Evolutionary conservation across 2,797 vertebrate genomes (phyloP).

Genomic region (Thunnus albacares): DNA sequence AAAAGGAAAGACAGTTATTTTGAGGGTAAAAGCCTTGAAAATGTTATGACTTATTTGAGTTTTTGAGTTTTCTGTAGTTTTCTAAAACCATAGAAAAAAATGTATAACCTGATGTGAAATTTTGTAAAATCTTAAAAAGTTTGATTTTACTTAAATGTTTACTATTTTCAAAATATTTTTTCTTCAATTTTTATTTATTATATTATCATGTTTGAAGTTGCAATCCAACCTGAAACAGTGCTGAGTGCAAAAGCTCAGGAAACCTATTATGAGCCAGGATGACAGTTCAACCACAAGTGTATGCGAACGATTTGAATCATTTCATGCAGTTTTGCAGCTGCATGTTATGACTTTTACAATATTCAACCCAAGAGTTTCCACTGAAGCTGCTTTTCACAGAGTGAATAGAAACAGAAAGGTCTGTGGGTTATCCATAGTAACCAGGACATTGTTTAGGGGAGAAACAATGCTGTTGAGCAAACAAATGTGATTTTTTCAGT

Average conservation of each 20-base stretch:
- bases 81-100: too few species aligned
- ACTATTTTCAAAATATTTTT: not conserved
- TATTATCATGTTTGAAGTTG: not conserved
- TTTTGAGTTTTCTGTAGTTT: too few species aligned
- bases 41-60: not conserved
- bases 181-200: not conserved
- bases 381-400: not conserved
- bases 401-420: not conserved
- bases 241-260: not conserved
- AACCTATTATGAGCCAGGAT: not conserved
- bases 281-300: not conserved
- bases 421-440: not conserved
- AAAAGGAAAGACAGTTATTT: rapidly evolving
- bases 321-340: not conserved
- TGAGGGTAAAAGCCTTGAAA: not conserved
- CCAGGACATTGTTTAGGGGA: too few species aligned
- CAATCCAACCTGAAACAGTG: not conserved
- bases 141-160: not conserved
- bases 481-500: too few species aligned
- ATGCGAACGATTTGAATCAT: not conserved
- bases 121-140: not conserved
- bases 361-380: too few species aligned
- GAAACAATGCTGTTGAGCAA: too few species aligned
- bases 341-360: not conserved
- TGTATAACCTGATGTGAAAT: too few species aligned